Percentiles rank a stretch among this genome's conserved stretches.
phyloP scores from a whole-genome alignment of 2,888 invertebrate genomes.

The Keiferia lycopersicella region DNA sequence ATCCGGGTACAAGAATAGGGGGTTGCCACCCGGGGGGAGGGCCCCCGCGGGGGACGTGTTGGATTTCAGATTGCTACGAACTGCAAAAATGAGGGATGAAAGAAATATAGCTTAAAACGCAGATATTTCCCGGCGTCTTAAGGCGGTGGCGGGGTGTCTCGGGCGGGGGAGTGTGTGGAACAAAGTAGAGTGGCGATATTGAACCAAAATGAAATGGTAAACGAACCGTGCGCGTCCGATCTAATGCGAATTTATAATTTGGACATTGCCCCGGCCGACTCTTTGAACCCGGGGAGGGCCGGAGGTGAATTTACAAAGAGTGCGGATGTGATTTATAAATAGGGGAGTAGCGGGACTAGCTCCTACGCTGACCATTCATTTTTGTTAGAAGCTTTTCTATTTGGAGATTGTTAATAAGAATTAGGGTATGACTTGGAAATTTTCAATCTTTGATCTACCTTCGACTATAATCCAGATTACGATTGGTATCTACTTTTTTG shows the following conservation, averaged over 20 bases:
- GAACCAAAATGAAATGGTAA: slow-evolving; percentile 81
- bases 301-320: slow-evolving; percentile 73
- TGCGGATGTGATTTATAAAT: slow-evolving; percentile 75
- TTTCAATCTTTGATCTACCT: not conserved
- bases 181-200: slow-evolving; percentile 81
- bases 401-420: slow-evolving; percentile 58
- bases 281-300: slow-evolving; percentile 74
- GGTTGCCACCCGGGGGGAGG: slow-evolving; percentile 70
- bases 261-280: slow-evolving; percentile 76
- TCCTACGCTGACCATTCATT: slow-evolving; percentile 59
- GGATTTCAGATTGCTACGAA: slow-evolving; percentile 83
- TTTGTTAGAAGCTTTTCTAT: slow-evolving; percentile 54
- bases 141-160: slow-evolving; percentile 59
- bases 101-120: slow-evolving; percentile 83
- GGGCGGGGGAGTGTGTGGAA: slow-evolving; percentile 75
- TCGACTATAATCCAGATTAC: too few relatives aligned
- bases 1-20: slow-evolving; percentile 80
- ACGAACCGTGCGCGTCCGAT: slow-evolving; percentile 81
- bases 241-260: slow-evolving; percentile 82
- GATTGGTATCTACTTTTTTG: too few relatives aligned
- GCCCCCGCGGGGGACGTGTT: slow-evolving; percentile 79
- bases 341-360: slow-evolving; percentile 49
- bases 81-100: slow-evolving; percentile 83
- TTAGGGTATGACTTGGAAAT: slow-evolving; percentile 33
- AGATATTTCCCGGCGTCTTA: slow-evolving; percentile 82